Base-by-base conservation (phyloP, 2,888 invertebrate species). In the Cetonia aurata region DNA sequence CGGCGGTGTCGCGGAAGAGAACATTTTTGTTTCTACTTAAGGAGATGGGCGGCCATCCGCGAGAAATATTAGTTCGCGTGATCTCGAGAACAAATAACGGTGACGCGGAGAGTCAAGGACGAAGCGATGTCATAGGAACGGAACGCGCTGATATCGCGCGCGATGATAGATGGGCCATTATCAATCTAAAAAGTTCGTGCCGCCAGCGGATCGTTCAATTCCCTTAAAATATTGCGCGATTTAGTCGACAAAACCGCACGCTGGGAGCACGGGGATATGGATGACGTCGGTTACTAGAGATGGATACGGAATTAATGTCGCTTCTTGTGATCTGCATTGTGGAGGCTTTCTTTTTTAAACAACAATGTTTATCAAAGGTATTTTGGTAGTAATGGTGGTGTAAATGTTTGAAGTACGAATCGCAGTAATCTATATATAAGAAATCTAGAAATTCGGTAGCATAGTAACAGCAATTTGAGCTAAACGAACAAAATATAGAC, bases 141-240 rank as follows among this genome's bases (percentile, higher is more conserved):
- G 60, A 48, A 25, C 31, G 37, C 37, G 37, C 37, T 37, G 10
- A 10, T 37, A 10, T 9, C 37, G 37, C 37, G 4, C 10, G 50
- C 33, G 50, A 65, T 65, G 62, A 65, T 65, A 65, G 62, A 65
- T 65, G 50, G 37, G 37, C 50, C 33, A 12, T 25, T 65, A 65
- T 65, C 62, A 65, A 65, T 65, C 62, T 65, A 41, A 65, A 65
- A 65, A 33, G 50, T 65, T 50, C n/a, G 37, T 37, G 37, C 37
- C 37, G 62, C 50, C 37, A 50, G 50, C 50, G 62, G 37, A 65
- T 65, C 62, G 50, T 52, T 65, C 62, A 65, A 65, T 65, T 52
- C 50, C 17, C 62, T 50, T 33, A 50, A 15, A 15, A 15, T 65
- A 37, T 37, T 50, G 19, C 62, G 41, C 52, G 62, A 65, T 65